Evolutionary conservation across 2,888 invertebrate genomes (phyloP), one percentile per base, ranked within the genome.

Genomic region (Caenorhabditis imperialis): DNA sequence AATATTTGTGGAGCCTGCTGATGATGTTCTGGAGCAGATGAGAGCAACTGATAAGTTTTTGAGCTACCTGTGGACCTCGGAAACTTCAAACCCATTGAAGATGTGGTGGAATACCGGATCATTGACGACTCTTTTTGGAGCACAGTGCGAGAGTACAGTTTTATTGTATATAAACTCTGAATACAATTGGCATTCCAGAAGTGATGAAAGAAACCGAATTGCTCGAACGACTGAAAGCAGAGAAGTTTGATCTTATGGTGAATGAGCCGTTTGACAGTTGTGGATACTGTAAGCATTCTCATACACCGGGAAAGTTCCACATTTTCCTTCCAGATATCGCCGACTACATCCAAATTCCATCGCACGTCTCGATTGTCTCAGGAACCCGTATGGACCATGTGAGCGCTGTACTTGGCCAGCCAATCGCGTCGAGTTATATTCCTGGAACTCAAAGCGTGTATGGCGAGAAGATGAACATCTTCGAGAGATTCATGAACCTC

Each of bases 101-200:
- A 62, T 62, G 55, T 57, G 16, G 20, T 16, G 27, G 23, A 48
- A 51, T 14, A 22, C 51, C 5, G 37, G 45, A 27, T 14, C 22
- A 0, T 25, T 71, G 42, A 38, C 35, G 0, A 12, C 35, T 18
- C 37, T 71, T 7, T 62, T 71, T 18, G 51, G 50, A 8, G 51
- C 50, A 14, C 71, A 71, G 37, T 71, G 71, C 30, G 35, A 62
- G 7, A 71, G 69, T 69, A n/a, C n/a, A n/a, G n/a, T n/a, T n/a
- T n/a, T n/a, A n/a, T n/a, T n/a, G n/a, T n/a, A n/a, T n/a, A n/a
- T n/a, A n/a, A n/a, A n/a, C n/a, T n/a, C n/a, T n/a, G n/a, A n/a
- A n/a, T n/a, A n/a, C n/a, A n/a, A n/a, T n/a, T n/a, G n/a, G n/a
- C n/a, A 4, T 69, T 69, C 37, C 69, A 60, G 60, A 71, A 42